Conservation (phyloP, 2,797 vertebrate genomes). For the Sternarchorhynchus goeldii region DNA sequence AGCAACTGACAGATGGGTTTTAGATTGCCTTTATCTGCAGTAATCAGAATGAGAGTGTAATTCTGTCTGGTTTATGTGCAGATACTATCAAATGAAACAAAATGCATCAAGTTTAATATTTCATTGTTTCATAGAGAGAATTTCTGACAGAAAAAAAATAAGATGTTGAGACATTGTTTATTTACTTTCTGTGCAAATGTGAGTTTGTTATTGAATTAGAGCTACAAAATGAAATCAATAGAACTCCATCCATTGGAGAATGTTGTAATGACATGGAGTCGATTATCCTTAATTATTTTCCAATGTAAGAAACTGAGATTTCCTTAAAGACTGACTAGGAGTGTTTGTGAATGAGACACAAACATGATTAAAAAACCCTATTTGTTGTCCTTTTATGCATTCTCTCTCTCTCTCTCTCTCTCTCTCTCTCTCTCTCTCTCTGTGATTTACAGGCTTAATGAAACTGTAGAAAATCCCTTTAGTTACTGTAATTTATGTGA, state of each 20-base stretch:
- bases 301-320: slow-evolving; percentile 30
- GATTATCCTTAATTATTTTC: slow-evolving; percentile 43
- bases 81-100: background rate
- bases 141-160: slow-evolving; percentile 16
- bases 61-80: background rate
- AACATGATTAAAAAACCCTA: slow-evolving; percentile 36
- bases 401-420: slow-evolving; percentile 25
- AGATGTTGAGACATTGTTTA: slow-evolving; percentile 32
- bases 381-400: slow-evolving; percentile 8
- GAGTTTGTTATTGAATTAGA: slow-evolving; percentile 44
- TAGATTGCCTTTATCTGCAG: slow-evolving; percentile 18
- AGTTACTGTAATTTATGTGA: slow-evolving; percentile 22
- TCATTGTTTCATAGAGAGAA: slow-evolving; percentile 20
- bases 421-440: slow-evolving; percentile 19
- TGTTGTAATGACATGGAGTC: slow-evolving; percentile 28
- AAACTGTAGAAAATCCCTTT: slow-evolving; percentile 27
- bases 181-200: slow-evolving; percentile 33
- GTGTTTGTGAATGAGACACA: slow-evolving; percentile 33
- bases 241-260: slow-evolving; percentile 38
- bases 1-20: slow-evolving; percentile 34
- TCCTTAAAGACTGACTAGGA: slow-evolving; percentile 35
- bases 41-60: slow-evolving; percentile 12
- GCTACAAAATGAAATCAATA: slow-evolving; percentile 47
- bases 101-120: slow-evolving; percentile 14
- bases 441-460: slow-evolving; percentile 23